A percentile compares a stretch with the other conserved stretches of the same genome.
Evolutionary conservation across 2,113 vertebrate species (phyloP).

Genomic region (Rhinolophus sinicus): DNA sequence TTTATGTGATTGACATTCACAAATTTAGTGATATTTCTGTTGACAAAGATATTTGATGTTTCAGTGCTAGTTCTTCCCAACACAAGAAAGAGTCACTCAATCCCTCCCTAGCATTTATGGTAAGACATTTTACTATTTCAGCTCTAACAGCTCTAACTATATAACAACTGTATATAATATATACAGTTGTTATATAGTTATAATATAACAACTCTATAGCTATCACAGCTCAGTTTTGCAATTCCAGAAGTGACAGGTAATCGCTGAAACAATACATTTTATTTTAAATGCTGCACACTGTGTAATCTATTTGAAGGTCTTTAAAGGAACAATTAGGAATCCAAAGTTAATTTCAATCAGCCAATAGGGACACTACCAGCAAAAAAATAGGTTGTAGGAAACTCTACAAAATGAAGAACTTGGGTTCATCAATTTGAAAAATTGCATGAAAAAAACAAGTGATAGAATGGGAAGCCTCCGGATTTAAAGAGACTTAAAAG

Average conservation of each 20-base stretch:
- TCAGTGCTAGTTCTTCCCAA: neutral
- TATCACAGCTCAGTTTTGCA: neutral
- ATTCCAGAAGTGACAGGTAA: neutral
- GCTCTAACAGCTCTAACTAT: neutral
- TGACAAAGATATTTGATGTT: neutral
- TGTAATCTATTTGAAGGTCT: neutral
- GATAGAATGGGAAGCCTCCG: neutral
- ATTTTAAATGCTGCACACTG: neutral
- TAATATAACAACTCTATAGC: neutral
- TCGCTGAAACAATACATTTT: neutral
- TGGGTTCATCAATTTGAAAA: neutral
- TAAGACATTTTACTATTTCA: neutral
- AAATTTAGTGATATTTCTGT: neutral
- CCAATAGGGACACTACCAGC: neutral
- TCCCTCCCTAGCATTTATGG: neutral
- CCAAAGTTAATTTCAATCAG: neutral
- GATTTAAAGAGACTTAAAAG: neutral
- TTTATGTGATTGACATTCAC: neutral
- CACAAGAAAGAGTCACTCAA: neutral
- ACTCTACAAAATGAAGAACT: neutral
- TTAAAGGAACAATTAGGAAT: neutral
- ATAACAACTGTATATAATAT: neutral
- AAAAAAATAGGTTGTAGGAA: neutral
- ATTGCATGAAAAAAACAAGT: neutral
- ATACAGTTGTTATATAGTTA: too few relatives aligned